phyloP scores from a whole-genome alignment of 2,888 invertebrate genomes.

The Elegia similella region DNA sequence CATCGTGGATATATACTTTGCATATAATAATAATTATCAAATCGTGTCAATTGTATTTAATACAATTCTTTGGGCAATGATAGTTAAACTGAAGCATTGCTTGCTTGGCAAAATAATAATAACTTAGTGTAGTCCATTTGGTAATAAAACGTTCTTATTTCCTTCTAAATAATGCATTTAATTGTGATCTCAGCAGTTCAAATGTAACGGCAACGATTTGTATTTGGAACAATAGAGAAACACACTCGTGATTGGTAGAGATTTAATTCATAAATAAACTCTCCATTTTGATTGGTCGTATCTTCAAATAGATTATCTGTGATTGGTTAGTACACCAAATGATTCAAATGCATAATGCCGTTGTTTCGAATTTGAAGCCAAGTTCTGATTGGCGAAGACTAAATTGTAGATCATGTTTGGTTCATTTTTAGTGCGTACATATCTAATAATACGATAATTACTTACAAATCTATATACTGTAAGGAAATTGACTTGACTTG shows the following conservation, averaged over 20 bases:
- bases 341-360: not conserved
- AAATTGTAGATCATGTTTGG: conserved; percentile 3
- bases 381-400: conserved; percentile 8
- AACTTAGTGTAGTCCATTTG: conserved; percentile 42
- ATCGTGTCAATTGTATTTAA: conserved; percentile 73
- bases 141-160: conserved; percentile 33
- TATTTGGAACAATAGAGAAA: not conserved
- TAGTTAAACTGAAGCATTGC: conserved; percentile 55
- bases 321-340: not conserved
- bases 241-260: not conserved
- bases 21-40: conserved; percentile 52
- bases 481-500: not conserved
- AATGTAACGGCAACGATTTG: conserved; percentile 20
- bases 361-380: not conserved
- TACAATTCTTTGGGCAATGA: conserved; percentile 63
- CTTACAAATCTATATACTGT: conserved; percentile 8
- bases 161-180: conserved; percentile 66
- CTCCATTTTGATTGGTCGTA: not conserved
- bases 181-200: conserved; percentile 71
- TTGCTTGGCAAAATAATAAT: conserved; percentile 40
- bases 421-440: conserved; percentile 11
- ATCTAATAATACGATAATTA: conserved; percentile 2
- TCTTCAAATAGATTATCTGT: not conserved
- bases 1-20: conserved; percentile 69
- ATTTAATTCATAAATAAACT: not conserved